Conservation (phyloP, 1,140 invertebrate genomes). For the Bombus picipes region DNA sequence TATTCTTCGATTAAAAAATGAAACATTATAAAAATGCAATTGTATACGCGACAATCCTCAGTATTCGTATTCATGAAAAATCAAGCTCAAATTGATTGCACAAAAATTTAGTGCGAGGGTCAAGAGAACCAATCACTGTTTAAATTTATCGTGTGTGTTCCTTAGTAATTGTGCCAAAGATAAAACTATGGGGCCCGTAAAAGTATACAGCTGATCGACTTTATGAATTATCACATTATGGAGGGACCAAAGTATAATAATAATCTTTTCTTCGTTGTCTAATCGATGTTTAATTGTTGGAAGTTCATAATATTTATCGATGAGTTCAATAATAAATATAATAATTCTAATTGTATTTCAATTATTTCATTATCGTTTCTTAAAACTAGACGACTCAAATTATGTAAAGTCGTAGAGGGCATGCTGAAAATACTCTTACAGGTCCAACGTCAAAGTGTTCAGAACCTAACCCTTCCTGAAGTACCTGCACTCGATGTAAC, state of each 20-base stretch:
- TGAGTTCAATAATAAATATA: not conserved
- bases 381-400: not conserved
- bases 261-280: constrained; percentile 10
- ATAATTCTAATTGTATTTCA: not conserved
- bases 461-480: constrained; percentile 70
- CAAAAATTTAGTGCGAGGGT: constrained; percentile 15
- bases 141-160: constrained; percentile 67
- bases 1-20: not conserved
- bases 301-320: constrained; percentile 10
- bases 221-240: constrained; percentile 45
- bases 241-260: constrained; percentile 69
- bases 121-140: constrained; percentile 48
- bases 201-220: constrained; percentile 52
- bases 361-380: not conserved
- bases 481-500: constrained; percentile 72
- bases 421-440: constrained; percentile 61
- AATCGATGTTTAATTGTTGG: not conserved
- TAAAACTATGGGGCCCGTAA: constrained; percentile 60
- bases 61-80: not conserved
- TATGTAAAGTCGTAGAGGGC: constrained; percentile 9
- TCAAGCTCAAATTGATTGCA: constrained; percentile 5
- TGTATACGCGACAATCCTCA: constrained; percentile 14
- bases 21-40: not conserved
- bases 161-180: constrained; percentile 74
- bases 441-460: constrained; percentile 74